These are phyloP conservation scores for Platycercus adscitus DNA, from an alignment of 2,113 vertebrate genomes.

Conservation along the genomic window DNA sequence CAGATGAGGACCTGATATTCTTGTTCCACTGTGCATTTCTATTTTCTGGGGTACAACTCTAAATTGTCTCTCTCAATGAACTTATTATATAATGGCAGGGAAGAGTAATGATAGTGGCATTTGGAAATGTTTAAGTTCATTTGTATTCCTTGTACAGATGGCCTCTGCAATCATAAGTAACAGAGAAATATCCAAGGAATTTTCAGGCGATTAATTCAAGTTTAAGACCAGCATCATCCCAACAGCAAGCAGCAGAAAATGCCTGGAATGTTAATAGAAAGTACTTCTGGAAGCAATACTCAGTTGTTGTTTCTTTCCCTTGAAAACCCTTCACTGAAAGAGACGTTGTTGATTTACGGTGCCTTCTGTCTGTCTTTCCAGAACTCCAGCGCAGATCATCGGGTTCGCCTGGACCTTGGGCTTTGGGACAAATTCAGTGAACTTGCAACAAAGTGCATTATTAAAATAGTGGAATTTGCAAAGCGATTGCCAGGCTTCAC, in stretches of 20 bases:
- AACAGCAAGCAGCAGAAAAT: constrained; percentile 21
- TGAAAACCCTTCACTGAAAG: neutral
- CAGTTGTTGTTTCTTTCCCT: neutral
- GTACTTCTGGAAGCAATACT: neutral
- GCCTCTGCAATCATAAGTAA: constrained; percentile 57
- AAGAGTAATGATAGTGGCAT: constrained; percentile 60
- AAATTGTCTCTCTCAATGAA: constrained; percentile 54
- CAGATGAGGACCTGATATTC: constrained; percentile 20
- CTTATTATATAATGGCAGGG: constrained; percentile 37
- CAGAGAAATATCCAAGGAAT: constrained; percentile 36
- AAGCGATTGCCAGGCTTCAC: constrained; percentile 97
- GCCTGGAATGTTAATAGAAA: constrained; percentile 6
- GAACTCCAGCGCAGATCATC: constrained; percentile 97
- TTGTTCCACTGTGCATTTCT: constrained; percentile 42
- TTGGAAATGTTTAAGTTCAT: constrained; percentile 65
- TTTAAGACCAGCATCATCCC: constrained; percentile 27
- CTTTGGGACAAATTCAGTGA: constrained; percentile 99
- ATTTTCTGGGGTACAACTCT: constrained; percentile 40
- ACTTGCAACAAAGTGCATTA: constrained; percentile 99
- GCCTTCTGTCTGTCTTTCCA: constrained; percentile 66
- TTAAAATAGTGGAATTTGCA: constrained; percentile 99
- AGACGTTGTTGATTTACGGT: neutral
- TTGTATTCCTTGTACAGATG: constrained; percentile 59
- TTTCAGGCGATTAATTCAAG: constrained; percentile 30
- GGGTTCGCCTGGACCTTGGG: constrained; percentile 94